phyloP scores from a whole-genome alignment of 2,888 invertebrate genomes.

The Leptinotarsa rubiginosa region DNA sequence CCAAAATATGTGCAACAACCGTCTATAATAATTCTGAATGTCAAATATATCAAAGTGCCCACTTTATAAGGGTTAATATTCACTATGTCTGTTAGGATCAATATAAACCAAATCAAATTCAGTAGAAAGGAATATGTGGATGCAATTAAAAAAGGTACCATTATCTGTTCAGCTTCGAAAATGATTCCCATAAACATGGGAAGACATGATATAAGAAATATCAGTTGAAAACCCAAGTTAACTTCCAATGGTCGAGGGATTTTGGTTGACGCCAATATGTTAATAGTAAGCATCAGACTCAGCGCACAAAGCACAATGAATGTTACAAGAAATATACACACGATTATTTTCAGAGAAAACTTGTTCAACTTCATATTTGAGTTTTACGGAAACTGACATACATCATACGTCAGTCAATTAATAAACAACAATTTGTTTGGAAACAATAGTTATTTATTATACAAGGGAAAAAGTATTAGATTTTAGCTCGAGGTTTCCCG shows the following conservation, averaged over 20 bases:
- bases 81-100: conserved; percentile 13
- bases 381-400: neutral
- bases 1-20: conserved; percentile 17
- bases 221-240: conserved; percentile 32
- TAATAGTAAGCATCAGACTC: conserved; percentile 23
- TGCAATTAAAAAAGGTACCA: conserved; percentile 24
- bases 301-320: conserved; percentile 21
- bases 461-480: too few species aligned
- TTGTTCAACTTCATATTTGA: conserved; percentile 15
- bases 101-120: conserved; percentile 19
- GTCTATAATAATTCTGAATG: conserved; percentile 15
- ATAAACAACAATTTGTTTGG: too few species aligned
- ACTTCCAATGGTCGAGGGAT: conserved; percentile 22
- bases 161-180: conserved; percentile 24
- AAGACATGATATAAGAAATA: conserved; percentile 31
- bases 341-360: conserved; percentile 9
- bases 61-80: neutral
- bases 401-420: neutral
- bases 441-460: too few species aligned
- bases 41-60: conserved; percentile 5
- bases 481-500: too few species aligned
- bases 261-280: neutral
- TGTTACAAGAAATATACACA: conserved; percentile 4
- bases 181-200: conserved; percentile 31
- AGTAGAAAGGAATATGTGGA: conserved; percentile 24